Evolutionary conservation across 2,797 vertebrate species (phyloP).

Genomic region (Acanthis flammea): DNA sequence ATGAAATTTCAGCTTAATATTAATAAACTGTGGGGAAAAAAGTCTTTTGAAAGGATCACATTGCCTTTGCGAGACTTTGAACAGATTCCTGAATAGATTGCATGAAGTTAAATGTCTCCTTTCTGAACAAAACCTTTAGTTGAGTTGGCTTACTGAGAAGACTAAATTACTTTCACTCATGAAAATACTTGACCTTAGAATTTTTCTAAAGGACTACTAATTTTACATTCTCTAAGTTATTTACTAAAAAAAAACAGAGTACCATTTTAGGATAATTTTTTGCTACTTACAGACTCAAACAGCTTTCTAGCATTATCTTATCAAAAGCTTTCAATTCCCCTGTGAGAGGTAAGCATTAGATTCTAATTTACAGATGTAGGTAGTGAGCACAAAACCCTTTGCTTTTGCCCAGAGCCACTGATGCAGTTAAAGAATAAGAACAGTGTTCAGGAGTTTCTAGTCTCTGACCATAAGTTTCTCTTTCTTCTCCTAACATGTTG

Average conservation of each 20-base stretch:
- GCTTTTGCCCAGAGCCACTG: not conserved
- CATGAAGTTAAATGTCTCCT: not conserved
- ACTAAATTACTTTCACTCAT: not conserved
- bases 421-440: not conserved
- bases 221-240: not conserved
- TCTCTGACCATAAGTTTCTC: not conserved
- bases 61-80: not conserved
- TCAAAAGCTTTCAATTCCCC: conserved; percentile 1
- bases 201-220: not conserved
- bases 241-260: not conserved
- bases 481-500: not conserved
- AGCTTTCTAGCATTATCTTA: not conserved
- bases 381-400: not conserved
- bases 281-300: not conserved
- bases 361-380: not conserved
- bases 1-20: not conserved
- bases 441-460: not conserved
- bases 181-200: not conserved
- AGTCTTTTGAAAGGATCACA: not conserved
- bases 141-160: not conserved
- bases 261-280: not conserved
- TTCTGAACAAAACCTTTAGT: not conserved
- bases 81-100: not conserved
- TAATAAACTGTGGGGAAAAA: fast-evolving
- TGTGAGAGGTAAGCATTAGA: not conserved